phyloP scores from a whole-genome alignment of 2,113 vertebrate genomes.

The Aegithalos caudatus region DNA sequence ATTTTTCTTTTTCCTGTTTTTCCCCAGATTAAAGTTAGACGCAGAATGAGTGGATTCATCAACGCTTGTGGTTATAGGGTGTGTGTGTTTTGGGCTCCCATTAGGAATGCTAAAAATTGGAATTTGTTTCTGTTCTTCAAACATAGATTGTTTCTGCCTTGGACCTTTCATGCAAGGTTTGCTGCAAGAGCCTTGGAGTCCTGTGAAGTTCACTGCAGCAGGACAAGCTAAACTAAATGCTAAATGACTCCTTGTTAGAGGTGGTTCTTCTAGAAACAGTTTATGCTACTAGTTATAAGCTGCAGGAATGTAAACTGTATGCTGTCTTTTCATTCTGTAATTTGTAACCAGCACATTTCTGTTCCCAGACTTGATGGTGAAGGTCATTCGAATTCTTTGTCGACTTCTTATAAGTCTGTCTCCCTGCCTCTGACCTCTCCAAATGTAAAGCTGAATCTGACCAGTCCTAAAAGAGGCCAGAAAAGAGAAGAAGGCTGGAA shows the following conservation, averaged over 20 bases:
- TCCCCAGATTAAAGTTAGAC: background rate
- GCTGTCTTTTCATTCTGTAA: background rate
- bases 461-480: conserved; percentile 94
- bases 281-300: background rate
- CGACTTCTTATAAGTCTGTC: conserved; percentile 86
- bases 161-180: background rate
- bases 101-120: background rate
- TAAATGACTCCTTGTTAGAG: background rate
- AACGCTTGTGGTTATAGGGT: background rate
- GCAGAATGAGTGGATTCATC: background rate
- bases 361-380: conserved; percentile 76
- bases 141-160: background rate
- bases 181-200: background rate
- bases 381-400: conserved; percentile 80
- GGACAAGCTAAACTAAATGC: too few species aligned
- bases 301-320: background rate
- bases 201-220: background rate
- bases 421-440: conserved; percentile 88
- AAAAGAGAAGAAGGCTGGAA: conserved; percentile 99
- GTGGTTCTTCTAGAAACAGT: background rate
- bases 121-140: background rate
- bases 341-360: conserved; percentile 17
- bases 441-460: conserved; percentile 92
- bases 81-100: background rate
- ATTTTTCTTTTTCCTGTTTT: background rate